Evolutionary conservation across 2,888 invertebrate species (phyloP), one percentile per base, ranked within the genome.

Genomic region (Strigamia maritima): DNA sequence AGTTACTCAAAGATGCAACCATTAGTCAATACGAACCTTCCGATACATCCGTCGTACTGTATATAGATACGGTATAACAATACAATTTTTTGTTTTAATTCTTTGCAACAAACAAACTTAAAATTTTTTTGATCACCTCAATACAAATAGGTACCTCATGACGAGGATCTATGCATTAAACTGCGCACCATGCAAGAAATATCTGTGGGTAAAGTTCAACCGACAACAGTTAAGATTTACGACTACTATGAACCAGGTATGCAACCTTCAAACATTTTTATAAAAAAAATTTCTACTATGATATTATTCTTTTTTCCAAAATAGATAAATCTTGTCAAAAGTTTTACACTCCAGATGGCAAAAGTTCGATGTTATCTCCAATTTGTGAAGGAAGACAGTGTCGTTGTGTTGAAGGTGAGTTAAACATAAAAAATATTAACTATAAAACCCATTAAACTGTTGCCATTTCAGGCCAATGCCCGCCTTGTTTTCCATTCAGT

Each of bases 181-280:
- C 49, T 77, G 14, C 2, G 77, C 4, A 60, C 28, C 3, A n/a
- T 35, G 2, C 26, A 28, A 60, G 49, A 49, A 22, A 60, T 78
- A 4, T 19, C 8, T 22, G 78, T 78, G 24, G 78, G 78, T 14
- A 78, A 60, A 49, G 26, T 78, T 28, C 78, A 78, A 22, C 78
- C 78, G 0, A 28, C 78, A 7, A 26, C 60, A 16, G 60, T 78
- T 10, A 78, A 78, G 26, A 60, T 78, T 31, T 78, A 78, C 19
- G 22, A 78, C 54, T 78, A 78, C 54, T 60, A 78, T n/a, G 78
- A 78, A 28, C 78, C 78, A 78, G 60, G 78, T 78, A 1, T 70
- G 70, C 70, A 28, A 16, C 1, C 44, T 76, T 19, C 2, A 44
- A 19, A 40, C 40, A 14, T 16, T 44, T 76, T 19, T n/a, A n/a